A percentile compares a stretch with the other conserved stretches of the same genome.
Conservation (phyloP, 64 coral and sea anemone genomes). For the Actinia tenebrosa region DNA sequence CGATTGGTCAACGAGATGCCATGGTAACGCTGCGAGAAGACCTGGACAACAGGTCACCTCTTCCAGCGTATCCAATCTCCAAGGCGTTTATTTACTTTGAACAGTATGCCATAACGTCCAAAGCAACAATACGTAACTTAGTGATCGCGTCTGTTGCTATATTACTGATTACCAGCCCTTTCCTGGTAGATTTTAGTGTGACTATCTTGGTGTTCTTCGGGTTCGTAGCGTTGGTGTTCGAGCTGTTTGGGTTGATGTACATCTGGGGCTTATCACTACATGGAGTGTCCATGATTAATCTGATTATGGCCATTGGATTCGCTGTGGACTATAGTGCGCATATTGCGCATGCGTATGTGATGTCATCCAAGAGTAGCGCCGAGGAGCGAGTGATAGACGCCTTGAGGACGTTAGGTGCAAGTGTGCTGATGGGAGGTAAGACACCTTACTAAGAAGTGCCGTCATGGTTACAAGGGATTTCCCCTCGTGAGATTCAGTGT, state of each 20-base stretch:
- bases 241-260: slow-evolving; percentile 64
- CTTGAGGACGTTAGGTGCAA: slow-evolving; percentile 64
- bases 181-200: slow-evolving; percentile 25
- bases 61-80: slow-evolving; percentile 44
- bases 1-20: slow-evolving; percentile 49
- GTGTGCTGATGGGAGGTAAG: slow-evolving; percentile 82
- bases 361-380: slow-evolving; percentile 38
- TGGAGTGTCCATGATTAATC: slow-evolving; percentile 61
- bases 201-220: slow-evolving; percentile 57
- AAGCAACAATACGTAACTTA: slow-evolving; percentile 55
- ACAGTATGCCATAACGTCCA: slow-evolving; percentile 36
- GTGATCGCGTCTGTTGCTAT: slow-evolving; percentile 46
- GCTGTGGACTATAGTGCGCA: slow-evolving; percentile 77
- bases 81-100: slow-evolving; percentile 45
- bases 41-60: slow-evolving; percentile 29
- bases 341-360: slow-evolving; percentile 77
- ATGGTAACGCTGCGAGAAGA: slow-evolving; percentile 72
- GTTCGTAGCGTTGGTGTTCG: slow-evolving; percentile 62
- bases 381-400: slow-evolving; percentile 57
- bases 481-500: too few species aligned
- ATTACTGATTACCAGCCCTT: slow-evolving; percentile 44
- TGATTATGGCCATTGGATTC: slow-evolving; percentile 72
- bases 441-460: too few species aligned
- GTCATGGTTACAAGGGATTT: too few species aligned
- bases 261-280: slow-evolving; percentile 57